phyloP scores from a whole-genome alignment of 2,888 invertebrate species.

The Theodoxus fluviatilis region DNA sequence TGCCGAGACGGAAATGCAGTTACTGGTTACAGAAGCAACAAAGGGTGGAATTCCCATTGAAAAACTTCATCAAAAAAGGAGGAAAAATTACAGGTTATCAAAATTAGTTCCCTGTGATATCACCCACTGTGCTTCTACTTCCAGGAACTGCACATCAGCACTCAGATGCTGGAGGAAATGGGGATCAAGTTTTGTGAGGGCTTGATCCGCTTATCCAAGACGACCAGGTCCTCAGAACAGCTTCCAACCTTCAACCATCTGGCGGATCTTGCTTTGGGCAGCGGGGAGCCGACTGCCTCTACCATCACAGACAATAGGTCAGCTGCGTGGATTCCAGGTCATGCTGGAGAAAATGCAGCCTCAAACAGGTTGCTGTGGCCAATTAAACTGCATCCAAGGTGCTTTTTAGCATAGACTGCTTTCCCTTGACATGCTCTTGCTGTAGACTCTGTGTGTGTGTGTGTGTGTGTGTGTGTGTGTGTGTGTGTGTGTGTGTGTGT shows the following conservation, averaged over 20 bases:
- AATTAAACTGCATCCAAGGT: no score
- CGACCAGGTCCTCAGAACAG: constrained; percentile 32
- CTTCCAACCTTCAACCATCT: constrained; percentile 27
- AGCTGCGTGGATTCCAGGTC: no score
- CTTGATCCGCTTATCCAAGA: constrained; percentile 43
- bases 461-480: no score
- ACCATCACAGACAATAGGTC: no score
- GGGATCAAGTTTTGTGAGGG: constrained; percentile 63
- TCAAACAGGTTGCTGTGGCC: neutral
- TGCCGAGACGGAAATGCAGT: no score
- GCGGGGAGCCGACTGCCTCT: neutral
- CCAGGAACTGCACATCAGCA: constrained; percentile 63
- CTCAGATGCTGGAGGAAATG: constrained; percentile 61
- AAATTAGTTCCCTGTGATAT: neutral
- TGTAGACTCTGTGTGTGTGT: no score
- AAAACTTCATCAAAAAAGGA: no score
- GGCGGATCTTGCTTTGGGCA: constrained; percentile 12
- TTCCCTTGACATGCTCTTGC: no score
- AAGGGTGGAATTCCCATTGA: no score
- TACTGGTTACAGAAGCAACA: no score
- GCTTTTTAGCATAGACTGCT: no score
- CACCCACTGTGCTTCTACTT: neutral
- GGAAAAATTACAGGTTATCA: neutral
- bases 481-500: no score
- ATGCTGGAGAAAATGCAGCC: neutral